phyloP scores from a whole-genome alignment of 2,888 invertebrate genomes.

The Megamerina dolium region DNA sequence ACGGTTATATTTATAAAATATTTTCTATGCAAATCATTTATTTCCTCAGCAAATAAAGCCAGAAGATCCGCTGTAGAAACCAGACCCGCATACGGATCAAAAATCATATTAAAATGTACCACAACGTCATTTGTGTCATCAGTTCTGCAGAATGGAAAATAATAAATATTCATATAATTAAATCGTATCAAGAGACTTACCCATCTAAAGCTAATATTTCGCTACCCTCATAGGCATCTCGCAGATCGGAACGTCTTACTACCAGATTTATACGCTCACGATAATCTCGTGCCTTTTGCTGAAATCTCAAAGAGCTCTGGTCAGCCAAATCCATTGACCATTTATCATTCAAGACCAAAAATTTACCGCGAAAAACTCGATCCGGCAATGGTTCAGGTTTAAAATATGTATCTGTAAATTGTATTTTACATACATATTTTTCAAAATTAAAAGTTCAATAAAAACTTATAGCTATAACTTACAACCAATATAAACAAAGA shows the following conservation, averaged over 20 bases:
- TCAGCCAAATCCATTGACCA: slow-evolving; percentile 63
- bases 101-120: slow-evolving; percentile 79
- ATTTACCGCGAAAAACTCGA: slow-evolving; percentile 76
- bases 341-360: slow-evolving; percentile 65
- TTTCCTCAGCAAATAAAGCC: slow-evolving; percentile 62
- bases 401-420: slow-evolving; percentile 45
- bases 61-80: slow-evolving; percentile 62
- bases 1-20: slow-evolving; percentile 61
- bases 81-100: slow-evolving; percentile 68
- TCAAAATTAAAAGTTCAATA: background rate
- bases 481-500: slow-evolving; percentile 60
- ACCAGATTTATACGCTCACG: slow-evolving; percentile 69
- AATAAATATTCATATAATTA: background rate
- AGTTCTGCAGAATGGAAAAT: slow-evolving; percentile 48
- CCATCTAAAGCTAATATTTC: slow-evolving; percentile 82
- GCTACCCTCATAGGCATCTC: slow-evolving; percentile 69
- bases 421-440: no score
- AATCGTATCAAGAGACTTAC: slow-evolving; percentile 51
- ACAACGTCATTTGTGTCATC: slow-evolving; percentile 64
- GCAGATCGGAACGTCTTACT: slow-evolving; percentile 66
- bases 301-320: slow-evolving; percentile 63
- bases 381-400: slow-evolving; percentile 63
- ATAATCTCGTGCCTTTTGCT: slow-evolving; percentile 67
- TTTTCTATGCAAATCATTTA: slow-evolving; percentile 54
- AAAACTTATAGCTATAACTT: slow-evolving; percentile 37